Conservation (phyloP, 2,888 invertebrate species). For the Acanthopleura granulata region DNA sequence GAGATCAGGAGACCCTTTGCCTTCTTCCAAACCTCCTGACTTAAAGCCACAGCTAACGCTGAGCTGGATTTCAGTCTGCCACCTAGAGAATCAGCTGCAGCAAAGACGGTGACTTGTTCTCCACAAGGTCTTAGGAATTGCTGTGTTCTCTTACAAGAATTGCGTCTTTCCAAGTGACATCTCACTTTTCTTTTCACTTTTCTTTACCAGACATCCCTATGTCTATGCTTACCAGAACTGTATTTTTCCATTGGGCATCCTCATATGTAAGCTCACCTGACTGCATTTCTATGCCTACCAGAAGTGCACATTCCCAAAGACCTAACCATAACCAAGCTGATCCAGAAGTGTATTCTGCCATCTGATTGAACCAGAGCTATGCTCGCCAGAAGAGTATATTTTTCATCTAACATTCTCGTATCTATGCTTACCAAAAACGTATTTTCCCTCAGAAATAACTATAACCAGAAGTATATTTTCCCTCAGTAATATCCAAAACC, state of each 20-base stretch:
- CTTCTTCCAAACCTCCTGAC: no score
- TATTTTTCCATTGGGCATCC: constrained; percentile 78
- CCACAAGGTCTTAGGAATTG: no score
- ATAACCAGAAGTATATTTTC: constrained; percentile 73
- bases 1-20: no score
- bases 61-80: no score
- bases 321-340: neutral
- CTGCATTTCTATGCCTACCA: no score
- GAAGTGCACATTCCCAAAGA: neutral
- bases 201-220: neutral
- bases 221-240: constrained; percentile 74
- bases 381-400: constrained; percentile 77
- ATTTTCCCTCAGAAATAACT: constrained; percentile 79
- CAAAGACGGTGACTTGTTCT: no score
- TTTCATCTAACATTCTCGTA: constrained; percentile 79
- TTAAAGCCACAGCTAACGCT: no score
- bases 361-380: constrained; percentile 78
- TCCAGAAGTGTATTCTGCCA: constrained; percentile 74
- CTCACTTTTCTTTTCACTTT: neutral
- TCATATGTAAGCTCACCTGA: constrained; percentile 80
- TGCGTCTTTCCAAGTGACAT: neutral
- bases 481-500: neutral
- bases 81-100: no score
- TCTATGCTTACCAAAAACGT: constrained; percentile 76
- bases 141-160: no score